Base-by-base conservation (phyloP, 1,140 invertebrate species). In the Drosophila busckii region DNA sequence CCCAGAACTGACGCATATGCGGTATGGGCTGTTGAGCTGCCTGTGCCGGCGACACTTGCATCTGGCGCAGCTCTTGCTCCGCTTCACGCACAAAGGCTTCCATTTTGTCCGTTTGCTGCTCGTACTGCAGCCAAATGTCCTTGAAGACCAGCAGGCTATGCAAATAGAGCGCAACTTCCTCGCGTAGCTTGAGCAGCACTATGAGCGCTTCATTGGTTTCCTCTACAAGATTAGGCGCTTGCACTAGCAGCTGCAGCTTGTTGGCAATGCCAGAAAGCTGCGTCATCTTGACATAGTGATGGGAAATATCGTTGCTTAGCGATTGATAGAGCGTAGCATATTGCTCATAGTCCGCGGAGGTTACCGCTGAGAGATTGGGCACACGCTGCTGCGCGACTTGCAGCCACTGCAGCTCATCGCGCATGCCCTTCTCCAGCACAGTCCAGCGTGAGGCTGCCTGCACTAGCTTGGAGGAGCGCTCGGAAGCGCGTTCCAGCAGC, bases 311-410 rank as follows among this genome's bases (percentile, higher is more conserved):
- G 8, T 92, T 88, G 52, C 91, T 93, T 12, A 96, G 88, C 2
- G 93, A 92, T 88, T 94, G 93, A 86, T 95, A 95, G 0, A 95
- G 86, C 13, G 93, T 94, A 22, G 95, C 95, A 69, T 94, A 95
- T 68, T 95, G 92, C 70, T 95, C 92, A 62, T 94, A 94, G 64
- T 95, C 94, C 5, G 90, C 91, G 1, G 94, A 94, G 1, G 93
- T 93, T 0, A 96, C 92, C 3, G 90, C 92, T 10, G 92, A 91
- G 0, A 96, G 87, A 78, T 94, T 92, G 0, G 94, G 94, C 1
- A 95, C 91, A 62, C 94, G 89, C 86, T 94, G 93, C 70, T 93
- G 91, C 10, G 94, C 94, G 16, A 94, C 92, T 69, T 92, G 91
- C 1, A 95, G 87, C 95, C 94, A 96, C 64, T 92, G 91, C 35